A percentile compares a stretch with the other conserved stretches of the same genome.
Evolutionary conservation across 1,140 invertebrate genomes (phyloP).

Genomic region (Olivierus martensii): DNA sequence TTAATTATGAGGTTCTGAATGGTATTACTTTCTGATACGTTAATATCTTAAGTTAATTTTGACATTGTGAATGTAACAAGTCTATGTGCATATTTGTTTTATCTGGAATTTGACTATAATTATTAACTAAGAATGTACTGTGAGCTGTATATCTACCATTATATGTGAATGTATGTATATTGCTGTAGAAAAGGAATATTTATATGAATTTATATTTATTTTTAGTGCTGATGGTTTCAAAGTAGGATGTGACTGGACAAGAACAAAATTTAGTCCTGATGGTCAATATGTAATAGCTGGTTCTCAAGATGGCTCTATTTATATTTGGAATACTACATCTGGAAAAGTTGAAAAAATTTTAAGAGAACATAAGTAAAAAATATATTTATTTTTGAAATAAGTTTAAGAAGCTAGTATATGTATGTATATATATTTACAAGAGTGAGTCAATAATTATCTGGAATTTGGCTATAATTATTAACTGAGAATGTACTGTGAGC

Average conservation of each 20-base stretch:
- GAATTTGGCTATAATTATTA: not conserved
- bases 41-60: too few species aligned
- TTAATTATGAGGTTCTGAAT: too few species aligned
- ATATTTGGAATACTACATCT: slow-evolving; percentile 73
- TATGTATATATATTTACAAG: not conserved
- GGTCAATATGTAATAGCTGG: slow-evolving; percentile 76
- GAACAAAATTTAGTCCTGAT: slow-evolving; percentile 83
- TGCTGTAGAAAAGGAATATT: too few species aligned
- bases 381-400: not conserved
- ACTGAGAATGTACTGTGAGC: not conserved
- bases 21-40: too few species aligned
- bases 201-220: slow-evolving; percentile 19
- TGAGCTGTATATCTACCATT: too few species aligned
- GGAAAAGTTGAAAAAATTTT: slow-evolving; percentile 66
- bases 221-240: slow-evolving; percentile 83
- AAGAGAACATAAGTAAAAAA: slow-evolving; percentile 74
- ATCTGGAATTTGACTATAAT: too few species aligned
- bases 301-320: slow-evolving; percentile 75
- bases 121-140: too few species aligned
- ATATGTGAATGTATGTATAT: too few species aligned
- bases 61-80: too few species aligned
- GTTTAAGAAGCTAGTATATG: too few species aligned
- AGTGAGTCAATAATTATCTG: too few species aligned
- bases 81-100: too few species aligned
- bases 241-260: slow-evolving; percentile 84